These are phyloP conservation scores for Cerastis leucographa DNA, from an alignment of 2,888 invertebrate genomes.

Conservation along the genomic window DNA sequence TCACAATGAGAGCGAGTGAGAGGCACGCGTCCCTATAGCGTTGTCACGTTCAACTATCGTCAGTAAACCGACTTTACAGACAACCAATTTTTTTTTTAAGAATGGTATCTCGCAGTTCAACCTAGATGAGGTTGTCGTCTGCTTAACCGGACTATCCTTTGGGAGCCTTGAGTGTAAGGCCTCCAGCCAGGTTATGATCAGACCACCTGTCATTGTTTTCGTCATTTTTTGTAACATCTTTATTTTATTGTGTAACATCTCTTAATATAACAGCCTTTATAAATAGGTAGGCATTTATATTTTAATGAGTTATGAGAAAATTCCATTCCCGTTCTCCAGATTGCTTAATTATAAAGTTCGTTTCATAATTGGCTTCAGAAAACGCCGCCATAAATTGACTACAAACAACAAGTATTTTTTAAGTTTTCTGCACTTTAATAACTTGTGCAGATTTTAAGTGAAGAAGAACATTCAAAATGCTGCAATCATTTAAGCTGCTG, in stretches of 20 bases:
- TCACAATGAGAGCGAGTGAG: too few species aligned
- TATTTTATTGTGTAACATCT: not conserved
- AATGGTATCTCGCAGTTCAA: too few species aligned
- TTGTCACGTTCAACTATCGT: too few species aligned
- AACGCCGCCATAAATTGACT: slow-evolving; percentile 31
- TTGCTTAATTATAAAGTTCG: slow-evolving; percentile 44
- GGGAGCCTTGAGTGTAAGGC: too few species aligned
- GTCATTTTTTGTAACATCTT: not conserved
- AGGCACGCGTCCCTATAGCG: too few species aligned
- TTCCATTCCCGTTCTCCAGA: slow-evolving; percentile 9
- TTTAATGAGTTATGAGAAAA: slow-evolving; percentile 27
- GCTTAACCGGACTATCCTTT: too few species aligned
- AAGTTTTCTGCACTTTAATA: slow-evolving; percentile 14
- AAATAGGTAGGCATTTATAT: slow-evolving; percentile 9
- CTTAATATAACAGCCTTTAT: not conserved
- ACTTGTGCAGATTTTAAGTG: slow-evolving; percentile 7
- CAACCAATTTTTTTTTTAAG: too few species aligned
- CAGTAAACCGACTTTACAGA: too few species aligned
- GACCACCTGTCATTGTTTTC: not conserved
- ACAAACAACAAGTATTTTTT: slow-evolving; percentile 15
- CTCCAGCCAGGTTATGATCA: too few species aligned
- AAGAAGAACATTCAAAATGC: not conserved
- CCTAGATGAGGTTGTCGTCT: too few species aligned
- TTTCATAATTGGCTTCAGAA: slow-evolving; percentile 24
- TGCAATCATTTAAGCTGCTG: not conserved